phyloP scores from a whole-genome alignment of 2,888 invertebrate genomes.

The Molanna angustata region DNA sequence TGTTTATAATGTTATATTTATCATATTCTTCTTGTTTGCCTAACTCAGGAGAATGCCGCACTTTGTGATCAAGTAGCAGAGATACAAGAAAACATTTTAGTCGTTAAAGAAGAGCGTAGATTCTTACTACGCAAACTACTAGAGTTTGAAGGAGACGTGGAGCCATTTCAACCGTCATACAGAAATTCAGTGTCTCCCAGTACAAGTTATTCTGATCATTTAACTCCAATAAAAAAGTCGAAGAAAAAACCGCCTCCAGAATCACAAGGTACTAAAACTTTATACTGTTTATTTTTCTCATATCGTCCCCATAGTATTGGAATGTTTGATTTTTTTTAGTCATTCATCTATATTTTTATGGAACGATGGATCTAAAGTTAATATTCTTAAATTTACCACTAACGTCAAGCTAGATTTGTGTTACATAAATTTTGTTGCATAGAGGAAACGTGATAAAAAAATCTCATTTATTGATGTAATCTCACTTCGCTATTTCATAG shows the following conservation, averaged over 20 bases:
- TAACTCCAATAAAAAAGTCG: slow-evolving; percentile 27
- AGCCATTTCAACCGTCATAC: slow-evolving; percentile 33
- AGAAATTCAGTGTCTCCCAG: slow-evolving; percentile 32
- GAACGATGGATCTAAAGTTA: too few species aligned
- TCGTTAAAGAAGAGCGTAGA: slow-evolving; percentile 79
- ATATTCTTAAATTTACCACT: too few species aligned
- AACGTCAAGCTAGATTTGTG: too few species aligned
- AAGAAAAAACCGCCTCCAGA: slow-evolving; percentile 37
- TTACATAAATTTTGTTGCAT: too few species aligned
- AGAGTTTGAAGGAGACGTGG: slow-evolving; percentile 59
- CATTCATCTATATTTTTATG: neutral
- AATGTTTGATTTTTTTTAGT: neutral
- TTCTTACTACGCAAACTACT: slow-evolving; percentile 75
- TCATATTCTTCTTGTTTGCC: neutral
- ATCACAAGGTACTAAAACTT: slow-evolving; percentile 30
- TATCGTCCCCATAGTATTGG: neutral
- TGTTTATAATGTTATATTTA: neutral
- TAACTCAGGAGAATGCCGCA: slow-evolving; percentile 74
- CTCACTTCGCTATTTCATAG: too few species aligned
- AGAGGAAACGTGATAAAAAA: too few species aligned
- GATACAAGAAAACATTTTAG: slow-evolving; percentile 76
- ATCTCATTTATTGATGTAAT: too few species aligned
- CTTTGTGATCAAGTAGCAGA: slow-evolving; percentile 85
- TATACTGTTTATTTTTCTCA: neutral
- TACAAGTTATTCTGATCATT: slow-evolving; percentile 31